A percentile compares a stretch with the other conserved stretches of the same genome.
Evolutionary conservation across 2,888 invertebrate species (phyloP).

Genomic region (Ametastegia equiseti): DNA sequence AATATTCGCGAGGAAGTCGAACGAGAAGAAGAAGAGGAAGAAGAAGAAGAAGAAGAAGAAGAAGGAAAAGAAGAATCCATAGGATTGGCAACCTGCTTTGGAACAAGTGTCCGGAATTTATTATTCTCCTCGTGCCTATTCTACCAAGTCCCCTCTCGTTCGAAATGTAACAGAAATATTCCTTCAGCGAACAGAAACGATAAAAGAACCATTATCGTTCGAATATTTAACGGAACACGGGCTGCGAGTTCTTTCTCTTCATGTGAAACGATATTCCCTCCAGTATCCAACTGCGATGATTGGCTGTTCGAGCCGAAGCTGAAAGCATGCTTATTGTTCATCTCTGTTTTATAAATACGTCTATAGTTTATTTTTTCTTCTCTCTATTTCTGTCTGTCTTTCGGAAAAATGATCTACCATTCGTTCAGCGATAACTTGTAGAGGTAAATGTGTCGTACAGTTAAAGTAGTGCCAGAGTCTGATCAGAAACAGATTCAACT

Average conservation of each 20-base stretch:
- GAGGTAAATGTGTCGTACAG: neutral
- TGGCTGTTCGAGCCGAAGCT: neutral
- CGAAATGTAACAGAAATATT: neutral
- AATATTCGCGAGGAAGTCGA: neutral
- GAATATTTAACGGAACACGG: slow-evolving; percentile 4
- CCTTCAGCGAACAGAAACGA: slow-evolving; percentile 21
- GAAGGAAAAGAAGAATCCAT: too few species aligned
- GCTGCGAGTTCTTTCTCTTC: neutral
- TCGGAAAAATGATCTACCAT: neutral
- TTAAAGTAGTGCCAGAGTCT: neutral
- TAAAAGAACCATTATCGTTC: slow-evolving; percentile 18
- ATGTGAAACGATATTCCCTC: neutral
- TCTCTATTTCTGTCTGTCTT: neutral
- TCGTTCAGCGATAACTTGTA: neutral
- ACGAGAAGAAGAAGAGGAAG: too few species aligned
- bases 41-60: too few species aligned
- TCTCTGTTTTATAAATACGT: neutral
- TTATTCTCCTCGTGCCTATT: neutral
- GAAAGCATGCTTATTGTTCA: neutral
- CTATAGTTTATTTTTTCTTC: neutral
- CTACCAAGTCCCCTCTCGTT: neutral
- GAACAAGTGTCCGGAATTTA: neutral
- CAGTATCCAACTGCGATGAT: too few species aligned
- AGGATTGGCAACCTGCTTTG: neutral
- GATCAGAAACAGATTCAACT: neutral